phyloP scores from a whole-genome alignment of 1,140 invertebrate genomes.

The Yoshiicerus persimilis region DNA sequence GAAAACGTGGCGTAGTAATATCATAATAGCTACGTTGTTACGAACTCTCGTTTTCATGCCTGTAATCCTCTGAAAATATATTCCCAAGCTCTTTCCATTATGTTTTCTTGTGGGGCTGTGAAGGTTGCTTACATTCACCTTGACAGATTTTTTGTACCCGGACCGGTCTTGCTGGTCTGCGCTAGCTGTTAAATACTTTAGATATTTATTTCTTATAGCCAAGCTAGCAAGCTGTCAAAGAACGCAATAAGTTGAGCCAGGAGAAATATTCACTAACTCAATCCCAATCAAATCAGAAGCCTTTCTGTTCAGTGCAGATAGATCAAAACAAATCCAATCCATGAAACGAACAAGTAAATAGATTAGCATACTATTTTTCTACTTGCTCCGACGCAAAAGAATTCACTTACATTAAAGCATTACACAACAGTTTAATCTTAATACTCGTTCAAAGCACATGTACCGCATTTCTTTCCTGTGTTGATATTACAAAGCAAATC shows the following conservation, averaged over 20 bases:
- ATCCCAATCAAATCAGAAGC: background rate
- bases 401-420: background rate
- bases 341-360: background rate
- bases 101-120: background rate
- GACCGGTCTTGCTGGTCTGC: constrained; percentile 6
- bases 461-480: background rate
- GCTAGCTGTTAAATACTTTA: background rate
- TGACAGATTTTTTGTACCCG: constrained; percentile 22
- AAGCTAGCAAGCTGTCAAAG: background rate
- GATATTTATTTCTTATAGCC: background rate
- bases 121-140: constrained; percentile 19
- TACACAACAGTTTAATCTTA: background rate
- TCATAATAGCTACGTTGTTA: background rate
- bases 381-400: background rate
- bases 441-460: background rate
- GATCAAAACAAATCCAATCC: background rate
- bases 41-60: background rate
- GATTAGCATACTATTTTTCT: background rate
- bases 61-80: background rate
- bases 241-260: background rate
- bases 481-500: background rate
- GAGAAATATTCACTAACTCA: background rate
- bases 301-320: background rate
- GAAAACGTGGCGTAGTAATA: background rate
- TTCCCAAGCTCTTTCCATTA: background rate